Evolutionary conservation across 2,888 invertebrate species (phyloP).

Genomic region (Theretra japonica): DNA sequence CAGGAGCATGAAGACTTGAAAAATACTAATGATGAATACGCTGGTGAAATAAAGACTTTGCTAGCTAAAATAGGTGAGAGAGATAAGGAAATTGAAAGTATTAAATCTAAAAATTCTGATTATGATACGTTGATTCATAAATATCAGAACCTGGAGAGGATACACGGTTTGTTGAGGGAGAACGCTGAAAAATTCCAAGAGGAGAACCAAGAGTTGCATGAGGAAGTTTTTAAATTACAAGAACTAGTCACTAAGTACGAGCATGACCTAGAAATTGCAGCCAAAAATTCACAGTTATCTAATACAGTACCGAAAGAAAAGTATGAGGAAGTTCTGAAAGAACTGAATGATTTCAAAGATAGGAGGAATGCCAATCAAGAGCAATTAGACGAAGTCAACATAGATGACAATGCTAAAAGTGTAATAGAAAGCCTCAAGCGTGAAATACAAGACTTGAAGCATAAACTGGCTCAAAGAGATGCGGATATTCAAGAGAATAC

Average conservation of each 20-base stretch:
- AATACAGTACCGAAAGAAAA: constrained; percentile 67
- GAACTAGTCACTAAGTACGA: constrained; percentile 78
- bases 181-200: constrained; percentile 82
- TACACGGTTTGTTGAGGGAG: constrained; percentile 73
- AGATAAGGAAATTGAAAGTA: constrained; percentile 68
- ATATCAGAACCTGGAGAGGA: constrained; percentile 77
- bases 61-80: constrained; percentile 73
- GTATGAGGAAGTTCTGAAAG: constrained; percentile 69
- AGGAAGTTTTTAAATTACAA: constrained; percentile 79
- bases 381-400: constrained; percentile 75
- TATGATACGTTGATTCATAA: constrained; percentile 75
- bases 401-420: constrained; percentile 80
- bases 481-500: constrained; percentile 46
- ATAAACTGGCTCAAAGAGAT: constrained; percentile 67
- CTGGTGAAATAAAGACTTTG: constrained; percentile 72
- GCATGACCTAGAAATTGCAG: constrained; percentile 71
- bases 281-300: constrained; percentile 60
- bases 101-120: constrained; percentile 60
- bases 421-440: constrained; percentile 79
- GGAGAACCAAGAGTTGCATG: constrained; percentile 81
- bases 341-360: constrained; percentile 66
- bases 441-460: constrained; percentile 74
- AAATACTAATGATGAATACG: constrained; percentile 74
- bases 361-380: constrained; percentile 62
- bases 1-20: constrained; percentile 78